Percentiles rank a stretch among this genome's conserved stretches.
Evolutionary conservation across 1,140 invertebrate genomes (phyloP).

Genomic region (Drosophila malerkotliana): DNA sequence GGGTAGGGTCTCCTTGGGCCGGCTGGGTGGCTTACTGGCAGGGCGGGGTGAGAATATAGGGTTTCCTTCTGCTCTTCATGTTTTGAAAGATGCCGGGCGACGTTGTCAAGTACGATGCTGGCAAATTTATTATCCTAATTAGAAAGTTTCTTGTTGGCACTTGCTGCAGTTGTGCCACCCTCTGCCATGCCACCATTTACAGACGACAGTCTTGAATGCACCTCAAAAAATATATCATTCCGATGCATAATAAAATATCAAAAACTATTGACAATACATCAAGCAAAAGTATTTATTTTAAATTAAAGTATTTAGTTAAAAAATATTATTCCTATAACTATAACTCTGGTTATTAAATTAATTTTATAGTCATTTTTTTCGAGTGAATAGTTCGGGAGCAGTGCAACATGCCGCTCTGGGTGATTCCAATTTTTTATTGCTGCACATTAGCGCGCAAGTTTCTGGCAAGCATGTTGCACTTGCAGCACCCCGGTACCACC

Average conservation of each 20-base stretch:
- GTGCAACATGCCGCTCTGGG: constrained; percentile 64
- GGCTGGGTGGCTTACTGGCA: neutral
- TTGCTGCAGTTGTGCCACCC: constrained; percentile 47
- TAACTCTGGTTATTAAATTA: too few species aligned
- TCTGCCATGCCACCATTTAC: constrained; percentile 6
- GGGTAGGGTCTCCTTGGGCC: neutral
- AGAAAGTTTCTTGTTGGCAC: constrained; percentile 81
- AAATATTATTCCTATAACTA: too few species aligned
- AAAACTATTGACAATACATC: too few species aligned
- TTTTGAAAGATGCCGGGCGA: constrained; percentile 59
- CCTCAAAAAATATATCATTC: neutral
- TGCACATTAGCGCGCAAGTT: constrained; percentile 76
- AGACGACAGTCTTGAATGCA: constrained; percentile 10
- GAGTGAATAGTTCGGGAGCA: constrained; percentile 17
- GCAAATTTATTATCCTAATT: constrained; percentile 83
- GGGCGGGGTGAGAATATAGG: too few species aligned
- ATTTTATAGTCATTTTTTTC: constrained; percentile 1
- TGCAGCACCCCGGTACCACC: constrained; percentile 17
- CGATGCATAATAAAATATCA: too few species aligned
- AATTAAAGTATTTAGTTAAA: too few species aligned
- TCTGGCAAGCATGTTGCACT: constrained; percentile 71
- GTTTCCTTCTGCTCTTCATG: constrained; percentile 58
- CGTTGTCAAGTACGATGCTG: constrained; percentile 72
- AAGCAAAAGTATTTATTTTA: too few species aligned
- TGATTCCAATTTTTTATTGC: constrained; percentile 74